Evolutionary conservation across 2,888 invertebrate genomes (phyloP), one percentile per base, ranked within the genome.

Genomic region (Ormyrus labotus): DNA sequence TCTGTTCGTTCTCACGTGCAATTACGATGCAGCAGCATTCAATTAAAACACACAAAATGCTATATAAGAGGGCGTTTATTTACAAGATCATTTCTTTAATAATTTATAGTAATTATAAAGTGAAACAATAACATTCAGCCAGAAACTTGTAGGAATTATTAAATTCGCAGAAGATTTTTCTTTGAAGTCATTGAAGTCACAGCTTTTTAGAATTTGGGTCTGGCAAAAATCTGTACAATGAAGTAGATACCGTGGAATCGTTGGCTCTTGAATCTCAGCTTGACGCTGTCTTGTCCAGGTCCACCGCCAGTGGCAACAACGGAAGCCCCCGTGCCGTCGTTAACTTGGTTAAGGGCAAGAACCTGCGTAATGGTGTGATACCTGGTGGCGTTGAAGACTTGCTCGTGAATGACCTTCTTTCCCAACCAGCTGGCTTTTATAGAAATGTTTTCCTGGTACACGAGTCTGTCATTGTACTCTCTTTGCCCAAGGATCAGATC

Each of bases 211-310:
- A 8, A 48, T 48, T 1, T 60, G 8, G 19, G 45, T 47, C 81
- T 81, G 9, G 85, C 91, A 84, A 90, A 92, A 57, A 92, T 82
- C 69, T 91, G 89, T 11, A 92, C 87, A 13, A 90, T 74, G 83
- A 91, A 92, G 83, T 92, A 90, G 79, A 93, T 90, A 48, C 91
- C 89, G 64, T 89, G 87, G 13, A 90, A 89, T 45, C 91, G 87
- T 80, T 91, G 89, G 45, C 92, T 92, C 83, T 91, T 91, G 85
- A 92, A 91, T 58, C 88, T 89, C 0, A 92, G 73, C 0, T 88
- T 88, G 1, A 89, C 91, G 48, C 83, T 86, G 6, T 75, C 85
- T 53, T 81, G 64, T 5, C 90, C 89, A 0, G 92, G 91, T 9
- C 92, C 92, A 47, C 92, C 92, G 0, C 57, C 68, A 0, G 84